Conservation (phyloP, 2,797 vertebrate genomes). For the Mus spretus region DNA sequence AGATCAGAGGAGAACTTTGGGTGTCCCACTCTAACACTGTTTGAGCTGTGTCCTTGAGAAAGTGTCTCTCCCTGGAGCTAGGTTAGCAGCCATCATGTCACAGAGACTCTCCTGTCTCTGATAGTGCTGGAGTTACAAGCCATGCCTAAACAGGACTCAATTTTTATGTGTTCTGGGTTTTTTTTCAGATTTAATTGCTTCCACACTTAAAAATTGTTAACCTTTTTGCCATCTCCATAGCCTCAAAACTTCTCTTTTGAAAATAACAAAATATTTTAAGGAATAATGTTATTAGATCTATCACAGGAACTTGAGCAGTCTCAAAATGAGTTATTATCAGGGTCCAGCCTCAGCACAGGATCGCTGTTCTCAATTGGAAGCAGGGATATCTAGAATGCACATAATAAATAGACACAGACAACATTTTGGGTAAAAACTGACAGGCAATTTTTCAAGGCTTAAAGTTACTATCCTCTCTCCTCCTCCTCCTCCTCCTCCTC, state of each 20-base stretch:
- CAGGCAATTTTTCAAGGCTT: too few species aligned
- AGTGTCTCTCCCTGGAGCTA: background rate
- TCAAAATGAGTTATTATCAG: background rate
- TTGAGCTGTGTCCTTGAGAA: background rate
- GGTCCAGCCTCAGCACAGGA: too few species aligned
- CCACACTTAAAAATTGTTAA: background rate
- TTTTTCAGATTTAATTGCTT: background rate
- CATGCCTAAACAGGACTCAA: background rate
- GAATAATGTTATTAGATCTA: background rate
- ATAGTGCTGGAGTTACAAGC: background rate
- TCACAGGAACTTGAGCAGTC: background rate
- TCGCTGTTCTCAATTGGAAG: too few species aligned
- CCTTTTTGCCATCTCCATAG: background rate
- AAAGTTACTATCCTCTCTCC: too few species aligned
- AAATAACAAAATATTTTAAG: background rate
- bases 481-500: rapidly evolving
- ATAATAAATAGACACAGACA: too few species aligned
- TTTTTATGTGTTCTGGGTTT: background rate
- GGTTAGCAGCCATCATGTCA: background rate
- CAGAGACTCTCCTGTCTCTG: background rate
- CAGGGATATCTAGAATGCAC: too few species aligned
- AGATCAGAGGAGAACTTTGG: background rate
- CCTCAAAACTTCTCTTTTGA: background rate
- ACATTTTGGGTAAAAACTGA: too few species aligned
- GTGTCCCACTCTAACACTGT: background rate